Conservation (phyloP, 2,797 vertebrate genomes). For the Diplodus puntazzo region DNA sequence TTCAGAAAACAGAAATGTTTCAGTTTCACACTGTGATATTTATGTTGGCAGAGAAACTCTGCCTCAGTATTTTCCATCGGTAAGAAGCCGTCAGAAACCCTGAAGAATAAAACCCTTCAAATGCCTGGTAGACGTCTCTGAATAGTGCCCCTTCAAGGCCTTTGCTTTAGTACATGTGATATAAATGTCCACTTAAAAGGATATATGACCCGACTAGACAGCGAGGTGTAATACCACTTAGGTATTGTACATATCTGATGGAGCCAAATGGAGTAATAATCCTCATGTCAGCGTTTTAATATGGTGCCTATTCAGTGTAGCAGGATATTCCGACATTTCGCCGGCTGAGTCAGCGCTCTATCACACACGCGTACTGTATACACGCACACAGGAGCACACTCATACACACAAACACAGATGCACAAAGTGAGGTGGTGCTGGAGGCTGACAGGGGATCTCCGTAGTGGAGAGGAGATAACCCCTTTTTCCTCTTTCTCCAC, state of each 20-base stretch:
- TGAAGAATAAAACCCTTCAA: constrained; percentile 42
- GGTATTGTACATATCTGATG: constrained; percentile 71
- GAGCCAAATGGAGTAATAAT: constrained; percentile 71
- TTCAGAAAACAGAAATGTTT: background rate
- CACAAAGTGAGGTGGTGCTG: constrained; percentile 30
- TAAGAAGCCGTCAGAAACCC: constrained; percentile 6
- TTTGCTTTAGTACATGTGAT: constrained; percentile 48
- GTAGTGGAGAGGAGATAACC: constrained; percentile 57
- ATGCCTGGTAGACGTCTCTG: constrained; percentile 27
- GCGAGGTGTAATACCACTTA: constrained; percentile 56
- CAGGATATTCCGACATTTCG: constrained; percentile 44
- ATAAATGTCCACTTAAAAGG: constrained; percentile 69
- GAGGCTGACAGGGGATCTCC: constrained; percentile 48
- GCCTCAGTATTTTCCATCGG: constrained; percentile 1
- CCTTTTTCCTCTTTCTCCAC: constrained; percentile 36
- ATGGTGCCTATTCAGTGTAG: constrained; percentile 51
- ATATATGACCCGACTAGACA: constrained; percentile 53
- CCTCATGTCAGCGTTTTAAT: constrained; percentile 73
- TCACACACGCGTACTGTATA: constrained; percentile 29
- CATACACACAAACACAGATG: constrained; percentile 31
- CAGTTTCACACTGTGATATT: background rate
- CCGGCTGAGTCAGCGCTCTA: constrained; percentile 65
- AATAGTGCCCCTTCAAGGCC: constrained; percentile 61
- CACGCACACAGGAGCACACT: constrained; percentile 14
- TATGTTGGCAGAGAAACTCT: background rate